phyloP scores from a whole-genome alignment of 2,797 vertebrate genomes.

The Craterocephalus amniculus region DNA sequence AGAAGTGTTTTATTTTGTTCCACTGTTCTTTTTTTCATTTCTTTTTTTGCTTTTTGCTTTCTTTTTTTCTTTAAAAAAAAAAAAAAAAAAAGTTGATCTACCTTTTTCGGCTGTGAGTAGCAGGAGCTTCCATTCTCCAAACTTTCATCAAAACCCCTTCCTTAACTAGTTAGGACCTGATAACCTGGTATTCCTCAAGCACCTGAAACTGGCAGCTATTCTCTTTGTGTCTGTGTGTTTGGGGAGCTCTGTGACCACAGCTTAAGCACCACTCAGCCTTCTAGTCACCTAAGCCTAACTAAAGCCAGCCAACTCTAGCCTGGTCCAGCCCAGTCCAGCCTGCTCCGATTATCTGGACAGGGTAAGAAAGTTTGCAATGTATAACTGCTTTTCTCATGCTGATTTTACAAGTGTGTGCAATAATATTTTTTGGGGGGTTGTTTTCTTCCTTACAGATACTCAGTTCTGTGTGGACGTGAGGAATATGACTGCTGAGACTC shows the following conservation, averaged over 20 bases:
- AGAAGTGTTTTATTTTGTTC: conserved; percentile 72
- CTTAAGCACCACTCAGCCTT: conserved; percentile 85
- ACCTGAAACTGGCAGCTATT: conserved; percentile 87
- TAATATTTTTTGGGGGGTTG: not conserved
- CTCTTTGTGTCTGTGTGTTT: conserved; percentile 77
- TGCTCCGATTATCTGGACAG: conserved; percentile 89
- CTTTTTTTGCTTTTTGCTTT: conserved; percentile 66
- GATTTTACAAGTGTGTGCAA: not conserved
- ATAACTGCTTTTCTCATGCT: not conserved
- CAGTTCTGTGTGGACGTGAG: conserved; percentile 83
- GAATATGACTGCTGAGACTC: conserved; percentile 95
- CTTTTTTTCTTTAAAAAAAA: conserved; percentile 61
- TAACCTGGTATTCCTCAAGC: conserved; percentile 79
- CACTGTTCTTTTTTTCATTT: conserved; percentile 68
- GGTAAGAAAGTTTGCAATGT: conserved; percentile 63
- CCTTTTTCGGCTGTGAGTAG: conserved; percentile 78
- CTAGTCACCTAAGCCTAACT: conserved; percentile 84
- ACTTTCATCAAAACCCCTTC: conserved; percentile 69
- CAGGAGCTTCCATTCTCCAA: conserved; percentile 80
- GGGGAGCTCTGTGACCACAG: conserved; percentile 81
- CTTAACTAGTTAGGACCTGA: conserved; percentile 75
- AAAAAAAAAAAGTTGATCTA: conserved; percentile 64
- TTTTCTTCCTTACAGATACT: conserved; percentile 72
- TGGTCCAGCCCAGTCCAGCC: conserved; percentile 84
- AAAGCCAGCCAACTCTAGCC: conserved; percentile 78